Conservation (phyloP, 2,888 invertebrate species). For the Pantelozetes paolii region DNA sequence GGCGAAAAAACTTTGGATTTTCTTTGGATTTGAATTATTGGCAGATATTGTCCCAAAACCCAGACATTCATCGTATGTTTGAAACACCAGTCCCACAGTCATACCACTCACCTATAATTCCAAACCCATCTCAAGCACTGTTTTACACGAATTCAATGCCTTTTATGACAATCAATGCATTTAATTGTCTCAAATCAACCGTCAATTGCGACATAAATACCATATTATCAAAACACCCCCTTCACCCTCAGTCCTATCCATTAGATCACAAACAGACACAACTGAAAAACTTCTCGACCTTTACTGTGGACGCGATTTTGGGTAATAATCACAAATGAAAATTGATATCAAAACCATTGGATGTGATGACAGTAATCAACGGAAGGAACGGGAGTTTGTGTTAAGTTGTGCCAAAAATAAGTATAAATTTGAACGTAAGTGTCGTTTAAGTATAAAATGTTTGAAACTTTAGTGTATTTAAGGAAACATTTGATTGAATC, state of each 20-base stretch:
- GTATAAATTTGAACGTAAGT: too few relatives aligned
- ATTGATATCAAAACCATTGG: background rate
- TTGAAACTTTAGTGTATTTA: too few relatives aligned
- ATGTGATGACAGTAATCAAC: too few relatives aligned
- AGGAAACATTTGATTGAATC: too few relatives aligned
- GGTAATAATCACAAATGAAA: background rate
- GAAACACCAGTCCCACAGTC: background rate
- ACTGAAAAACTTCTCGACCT: slow-evolving; percentile 24
- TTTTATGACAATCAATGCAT: background rate
- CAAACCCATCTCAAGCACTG: background rate
- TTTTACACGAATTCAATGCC: slow-evolving; percentile 1
- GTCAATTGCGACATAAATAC: too few relatives aligned
- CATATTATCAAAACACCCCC: too few relatives aligned
- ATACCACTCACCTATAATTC: background rate
- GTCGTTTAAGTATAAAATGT: too few relatives aligned
- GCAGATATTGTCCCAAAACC: slow-evolving; percentile 1
- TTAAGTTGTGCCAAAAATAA: too few relatives aligned
- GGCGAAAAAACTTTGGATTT: slow-evolving; percentile 17
- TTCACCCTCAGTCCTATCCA: too few relatives aligned
- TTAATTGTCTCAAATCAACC: background rate
- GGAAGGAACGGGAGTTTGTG: too few relatives aligned
- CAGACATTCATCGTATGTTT: slow-evolving; percentile 19
- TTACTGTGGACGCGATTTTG: slow-evolving; percentile 36
- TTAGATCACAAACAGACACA: background rate
- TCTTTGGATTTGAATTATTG: background rate